phyloP scores from a whole-genome alignment of 2,113 vertebrate genomes.

The Dromaius novaehollandiae region DNA sequence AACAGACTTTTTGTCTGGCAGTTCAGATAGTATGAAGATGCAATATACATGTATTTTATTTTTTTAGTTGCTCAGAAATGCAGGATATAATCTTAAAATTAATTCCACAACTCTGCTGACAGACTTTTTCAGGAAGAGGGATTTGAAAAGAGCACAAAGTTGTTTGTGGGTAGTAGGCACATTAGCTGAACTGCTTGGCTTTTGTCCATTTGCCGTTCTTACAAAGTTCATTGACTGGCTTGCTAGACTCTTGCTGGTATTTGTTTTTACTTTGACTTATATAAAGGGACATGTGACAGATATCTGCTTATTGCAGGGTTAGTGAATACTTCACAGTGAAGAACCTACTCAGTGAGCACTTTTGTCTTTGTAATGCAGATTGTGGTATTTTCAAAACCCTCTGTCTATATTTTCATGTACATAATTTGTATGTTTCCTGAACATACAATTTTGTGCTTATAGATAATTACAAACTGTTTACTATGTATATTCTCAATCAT shows the following conservation, averaged over 20 bases:
- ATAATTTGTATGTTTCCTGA: neutral
- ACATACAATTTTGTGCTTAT: neutral
- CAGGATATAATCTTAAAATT: neutral
- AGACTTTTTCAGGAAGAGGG: neutral
- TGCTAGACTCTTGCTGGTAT: neutral
- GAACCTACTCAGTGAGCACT: neutral
- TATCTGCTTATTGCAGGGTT: neutral
- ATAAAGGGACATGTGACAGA: neutral
- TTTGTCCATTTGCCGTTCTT: neutral
- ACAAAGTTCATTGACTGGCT: neutral
- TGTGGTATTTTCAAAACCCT: neutral
- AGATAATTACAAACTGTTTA: neutral
- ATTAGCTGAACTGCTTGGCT: neutral
- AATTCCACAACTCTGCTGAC: neutral
- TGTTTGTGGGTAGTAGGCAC: neutral
- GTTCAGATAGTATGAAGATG: neutral
- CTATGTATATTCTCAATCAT: neutral
- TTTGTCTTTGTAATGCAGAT: neutral
- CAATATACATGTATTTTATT: neutral
- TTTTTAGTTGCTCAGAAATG: neutral
- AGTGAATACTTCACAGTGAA: neutral
- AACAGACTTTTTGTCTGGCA: neutral
- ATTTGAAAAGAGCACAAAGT: neutral
- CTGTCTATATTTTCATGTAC: neutral
- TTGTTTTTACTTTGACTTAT: neutral